A percentile compares a stretch with the other conserved stretches of the same genome.
These are phyloP conservation scores for Trematocara macrostoma DNA, from an alignment of 2,113 vertebrate species.

Conservation along the genomic window DNA sequence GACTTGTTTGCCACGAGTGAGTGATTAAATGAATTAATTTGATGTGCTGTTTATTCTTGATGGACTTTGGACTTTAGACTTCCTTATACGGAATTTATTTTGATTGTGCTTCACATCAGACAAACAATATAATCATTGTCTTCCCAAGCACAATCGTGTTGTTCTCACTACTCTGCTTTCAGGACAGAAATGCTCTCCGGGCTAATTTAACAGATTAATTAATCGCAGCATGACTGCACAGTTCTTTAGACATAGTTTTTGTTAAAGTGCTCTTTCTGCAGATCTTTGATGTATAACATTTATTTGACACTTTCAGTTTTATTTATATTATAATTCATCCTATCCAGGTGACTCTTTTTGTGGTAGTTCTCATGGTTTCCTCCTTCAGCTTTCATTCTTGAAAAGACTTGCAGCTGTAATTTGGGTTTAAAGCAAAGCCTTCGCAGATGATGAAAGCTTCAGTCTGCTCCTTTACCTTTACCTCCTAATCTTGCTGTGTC, in stretches of 20 bases:
- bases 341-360: rapidly evolving
- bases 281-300: not conserved
- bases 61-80: not conserved
- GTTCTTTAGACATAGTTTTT: not conserved
- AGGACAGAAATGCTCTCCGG: not conserved
- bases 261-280: not conserved
- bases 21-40: not conserved
- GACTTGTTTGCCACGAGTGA: not conserved
- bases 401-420: not conserved
- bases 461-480: not conserved
- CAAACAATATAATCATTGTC: not conserved
- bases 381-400: not conserved
- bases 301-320: not conserved
- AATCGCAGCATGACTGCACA: not conserved
- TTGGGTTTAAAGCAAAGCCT: not conserved
- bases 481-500: not conserved
- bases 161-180: not conserved
- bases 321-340: not conserved
- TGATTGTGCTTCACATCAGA: not conserved
- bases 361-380: not conserved
- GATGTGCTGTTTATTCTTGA: not conserved
- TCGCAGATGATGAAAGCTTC: not conserved
- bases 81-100: not conserved
- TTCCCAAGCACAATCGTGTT: rapidly evolving
- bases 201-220: not conserved